These are phyloP conservation scores for Aphrophora alni DNA, from an alignment of 2,888 invertebrate species.

Conservation along the genomic window DNA sequence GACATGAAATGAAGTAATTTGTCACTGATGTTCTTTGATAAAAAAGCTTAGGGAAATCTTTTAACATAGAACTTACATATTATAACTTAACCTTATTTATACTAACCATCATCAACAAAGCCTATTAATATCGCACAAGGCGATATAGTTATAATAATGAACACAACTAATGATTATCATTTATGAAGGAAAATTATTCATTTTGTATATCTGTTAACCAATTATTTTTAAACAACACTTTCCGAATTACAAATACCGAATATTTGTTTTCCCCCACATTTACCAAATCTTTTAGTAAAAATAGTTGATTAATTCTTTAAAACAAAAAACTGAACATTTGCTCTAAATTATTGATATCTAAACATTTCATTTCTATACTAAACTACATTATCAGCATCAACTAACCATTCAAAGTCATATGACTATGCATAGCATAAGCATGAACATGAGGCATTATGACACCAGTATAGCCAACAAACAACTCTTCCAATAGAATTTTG, in stretches of 20 bases:
- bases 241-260: too few species aligned
- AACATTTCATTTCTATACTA: not conserved
- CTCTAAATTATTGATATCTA: not conserved
- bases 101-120: constrained; percentile 3
- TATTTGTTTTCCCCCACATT: too few species aligned
- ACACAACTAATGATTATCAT: not conserved
- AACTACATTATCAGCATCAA: not conserved
- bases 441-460: not conserved
- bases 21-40: too few species aligned
- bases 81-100: too few species aligned
- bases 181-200: not conserved
- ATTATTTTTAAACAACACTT: not conserved
- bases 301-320: not conserved
- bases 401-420: not conserved
- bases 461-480: not conserved
- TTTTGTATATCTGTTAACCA: not conserved
- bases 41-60: too few species aligned
- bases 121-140: not conserved
- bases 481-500: too few species aligned
- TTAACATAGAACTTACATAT: too few species aligned
- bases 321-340: not conserved
- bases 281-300: not conserved
- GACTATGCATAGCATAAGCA: not conserved
- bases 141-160: not conserved
- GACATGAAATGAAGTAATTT: too few species aligned